A percentile compares a stretch with the other conserved stretches of the same genome.
phyloP scores from a whole-genome alignment of 2,113 vertebrate species.

The Colaptes auratus region DNA sequence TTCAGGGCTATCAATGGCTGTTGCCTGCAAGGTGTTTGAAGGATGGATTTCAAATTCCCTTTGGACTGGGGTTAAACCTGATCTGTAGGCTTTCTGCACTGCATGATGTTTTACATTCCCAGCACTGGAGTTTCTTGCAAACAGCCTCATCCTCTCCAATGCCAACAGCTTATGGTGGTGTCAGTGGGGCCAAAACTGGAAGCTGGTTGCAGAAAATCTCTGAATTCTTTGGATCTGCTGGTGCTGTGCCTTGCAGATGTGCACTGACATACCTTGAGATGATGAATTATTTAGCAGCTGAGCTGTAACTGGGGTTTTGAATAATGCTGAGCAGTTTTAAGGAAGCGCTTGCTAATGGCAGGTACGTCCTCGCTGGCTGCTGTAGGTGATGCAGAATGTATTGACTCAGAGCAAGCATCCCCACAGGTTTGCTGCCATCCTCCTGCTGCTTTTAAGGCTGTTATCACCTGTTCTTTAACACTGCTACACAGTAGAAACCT shows the following conservation, averaged over 20 bases:
- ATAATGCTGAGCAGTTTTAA: neutral
- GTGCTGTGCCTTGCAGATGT: neutral
- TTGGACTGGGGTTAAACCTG: neutral
- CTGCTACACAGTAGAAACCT: fast-evolving
- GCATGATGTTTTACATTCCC: neutral
- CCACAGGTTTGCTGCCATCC: neutral
- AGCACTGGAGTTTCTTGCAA: neutral
- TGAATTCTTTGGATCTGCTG: neutral
- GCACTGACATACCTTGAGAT: neutral
- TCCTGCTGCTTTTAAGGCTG: fast-evolving
- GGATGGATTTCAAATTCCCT: neutral
- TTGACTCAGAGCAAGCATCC: fast-evolving
- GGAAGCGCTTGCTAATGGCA: neutral
- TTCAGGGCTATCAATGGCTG: fast-evolving
- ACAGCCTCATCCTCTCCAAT: neutral
- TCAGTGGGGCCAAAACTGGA: neutral
- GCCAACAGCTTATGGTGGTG: neutral
- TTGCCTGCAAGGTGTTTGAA: neutral
- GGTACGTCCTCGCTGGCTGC: neutral
- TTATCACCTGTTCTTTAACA: neutral
- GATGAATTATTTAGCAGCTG: neutral
- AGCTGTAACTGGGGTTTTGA: neutral
- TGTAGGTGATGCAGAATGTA: neutral
- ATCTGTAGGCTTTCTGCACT: neutral
- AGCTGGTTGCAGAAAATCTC: neutral